Percentiles rank a stretch among this genome's conserved stretches.
These are phyloP conservation scores for Carassius auratus DNA, from an alignment of 2,113 vertebrate species.

Conservation along the genomic window DNA sequence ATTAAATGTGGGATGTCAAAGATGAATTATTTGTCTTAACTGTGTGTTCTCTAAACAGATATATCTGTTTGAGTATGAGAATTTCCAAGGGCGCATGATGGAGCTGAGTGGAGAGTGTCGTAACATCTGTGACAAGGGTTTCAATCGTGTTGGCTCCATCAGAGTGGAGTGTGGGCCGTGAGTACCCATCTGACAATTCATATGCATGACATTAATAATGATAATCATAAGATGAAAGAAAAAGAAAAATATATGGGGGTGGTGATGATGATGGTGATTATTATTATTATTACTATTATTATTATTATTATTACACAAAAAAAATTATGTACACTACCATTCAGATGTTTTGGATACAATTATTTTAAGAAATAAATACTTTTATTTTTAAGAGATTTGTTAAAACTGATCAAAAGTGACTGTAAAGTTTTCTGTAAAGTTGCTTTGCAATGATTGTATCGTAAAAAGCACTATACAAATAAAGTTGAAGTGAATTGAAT, in stretches of 20 bases:
- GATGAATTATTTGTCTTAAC: not conserved
- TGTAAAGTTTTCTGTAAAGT: not conserved
- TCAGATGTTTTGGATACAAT: no score
- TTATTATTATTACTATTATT: not conserved
- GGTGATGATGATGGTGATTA: not conserved
- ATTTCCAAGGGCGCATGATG: slow-evolving; percentile 81
- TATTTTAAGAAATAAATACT: no score
- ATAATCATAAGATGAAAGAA: not conserved
- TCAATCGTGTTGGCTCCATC: slow-evolving; percentile 78
- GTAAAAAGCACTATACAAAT: no score
- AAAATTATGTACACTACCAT: not conserved
- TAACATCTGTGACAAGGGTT: slow-evolving; percentile 77
- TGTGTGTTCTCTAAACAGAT: slow-evolving; percentile 68
- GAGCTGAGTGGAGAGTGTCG: slow-evolving; percentile 75
- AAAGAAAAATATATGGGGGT: not conserved
- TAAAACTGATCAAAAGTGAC: not conserved
- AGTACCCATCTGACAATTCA: slow-evolving; percentile 56
- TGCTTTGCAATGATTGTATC: no score
- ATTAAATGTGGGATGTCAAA: not conserved
- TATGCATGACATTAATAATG: not conserved
- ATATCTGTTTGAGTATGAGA: slow-evolving; percentile 79
- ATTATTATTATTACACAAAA: no score
- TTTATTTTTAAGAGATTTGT: not conserved
- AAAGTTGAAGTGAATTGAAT: no score
- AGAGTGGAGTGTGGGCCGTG: slow-evolving; percentile 81